Evolutionary conservation across 2,888 invertebrate species (phyloP).

Genomic region (Apantesis nais): DNA sequence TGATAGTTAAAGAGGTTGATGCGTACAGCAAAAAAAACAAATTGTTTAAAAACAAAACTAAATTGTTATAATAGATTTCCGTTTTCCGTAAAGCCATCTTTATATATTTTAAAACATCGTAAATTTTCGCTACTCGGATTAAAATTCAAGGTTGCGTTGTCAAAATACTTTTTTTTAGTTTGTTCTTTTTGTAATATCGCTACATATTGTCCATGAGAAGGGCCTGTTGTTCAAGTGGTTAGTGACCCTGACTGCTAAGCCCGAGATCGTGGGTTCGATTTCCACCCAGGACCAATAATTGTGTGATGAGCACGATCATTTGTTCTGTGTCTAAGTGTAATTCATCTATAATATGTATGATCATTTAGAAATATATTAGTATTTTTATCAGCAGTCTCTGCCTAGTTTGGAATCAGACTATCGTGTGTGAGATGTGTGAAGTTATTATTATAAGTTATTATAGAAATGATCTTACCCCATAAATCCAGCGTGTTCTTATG

Average conservation of each 20-base stretch:
- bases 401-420: no score
- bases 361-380: no score
- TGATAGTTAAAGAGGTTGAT: neutral
- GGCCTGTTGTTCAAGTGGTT: no score
- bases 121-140: slow-evolving; percentile 5
- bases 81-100: slow-evolving; percentile 3
- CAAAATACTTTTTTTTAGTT: neutral
- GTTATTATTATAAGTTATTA: no score
- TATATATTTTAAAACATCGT: neutral
- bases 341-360: no score
- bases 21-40: neutral
- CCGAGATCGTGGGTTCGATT: no score
- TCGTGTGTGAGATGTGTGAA: no score
- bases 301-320: no score
- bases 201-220: neutral
- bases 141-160: slow-evolving; percentile 12
- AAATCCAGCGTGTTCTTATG: slow-evolving; percentile 8
- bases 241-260: no score
- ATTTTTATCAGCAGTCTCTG: no score
- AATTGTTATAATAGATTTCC: neutral
- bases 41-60: neutral
- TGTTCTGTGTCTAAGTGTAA: no score
- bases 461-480: neutral
- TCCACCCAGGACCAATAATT: no score
- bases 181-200: neutral